Evolutionary conservation across 2,888 invertebrate species (phyloP).

Genomic region (Leptinotarsa juncta): DNA sequence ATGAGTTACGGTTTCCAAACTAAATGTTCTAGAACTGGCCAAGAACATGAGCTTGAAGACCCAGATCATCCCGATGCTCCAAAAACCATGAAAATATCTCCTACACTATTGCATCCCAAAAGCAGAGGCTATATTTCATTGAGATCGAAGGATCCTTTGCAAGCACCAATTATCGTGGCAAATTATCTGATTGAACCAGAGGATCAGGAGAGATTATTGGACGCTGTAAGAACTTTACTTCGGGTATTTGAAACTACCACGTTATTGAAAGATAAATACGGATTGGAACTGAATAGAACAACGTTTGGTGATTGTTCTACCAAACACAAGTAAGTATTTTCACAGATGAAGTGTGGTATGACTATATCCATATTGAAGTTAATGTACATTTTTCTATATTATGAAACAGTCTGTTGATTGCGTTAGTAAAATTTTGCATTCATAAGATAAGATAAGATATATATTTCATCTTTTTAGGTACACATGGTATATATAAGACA

Average conservation of each 20-base stretch:
- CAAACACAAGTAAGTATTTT: constrained; percentile 64
- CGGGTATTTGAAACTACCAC: constrained; percentile 70
- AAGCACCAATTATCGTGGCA: constrained; percentile 77
- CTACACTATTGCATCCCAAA: constrained; percentile 72
- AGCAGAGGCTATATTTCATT: constrained; percentile 74
- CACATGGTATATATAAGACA: too few species aligned
- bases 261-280: constrained; percentile 70
- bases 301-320: constrained; percentile 79
- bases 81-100: constrained; percentile 50
- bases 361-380: too few species aligned
- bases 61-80: constrained; percentile 55
- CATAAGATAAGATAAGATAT: too few species aligned
- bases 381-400: too few species aligned
- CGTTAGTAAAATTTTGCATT: too few species aligned
- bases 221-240: constrained; percentile 71
- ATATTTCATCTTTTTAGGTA: too few species aligned
- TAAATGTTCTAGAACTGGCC: constrained; percentile 67
- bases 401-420: too few species aligned
- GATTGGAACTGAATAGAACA: constrained; percentile 68
- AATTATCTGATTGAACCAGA: constrained; percentile 78
- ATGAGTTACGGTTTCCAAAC: constrained; percentile 75
- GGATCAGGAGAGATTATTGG: constrained; percentile 73
- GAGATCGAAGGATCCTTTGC: constrained; percentile 74
- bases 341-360: too few species aligned
- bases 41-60: constrained; percentile 62